These are phyloP conservation scores for Rhagophthalmus giganteus DNA, from an alignment of 2,888 invertebrate genomes.

Conservation along the genomic window DNA sequence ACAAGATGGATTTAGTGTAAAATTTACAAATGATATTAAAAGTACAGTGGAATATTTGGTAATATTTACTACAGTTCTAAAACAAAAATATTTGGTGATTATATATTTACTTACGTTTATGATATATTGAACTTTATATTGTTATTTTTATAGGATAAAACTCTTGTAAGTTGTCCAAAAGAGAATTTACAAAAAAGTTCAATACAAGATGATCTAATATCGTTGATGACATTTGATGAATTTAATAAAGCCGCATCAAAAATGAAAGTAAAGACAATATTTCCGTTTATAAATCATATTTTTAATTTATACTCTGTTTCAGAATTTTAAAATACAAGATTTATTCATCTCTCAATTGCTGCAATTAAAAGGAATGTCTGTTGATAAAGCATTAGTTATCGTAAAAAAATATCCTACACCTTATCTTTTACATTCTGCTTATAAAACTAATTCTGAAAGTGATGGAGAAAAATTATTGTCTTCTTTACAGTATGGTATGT, in stretches of 20 bases:
- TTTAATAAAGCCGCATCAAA: slow-evolving; percentile 77
- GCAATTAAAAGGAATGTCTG: slow-evolving; percentile 82
- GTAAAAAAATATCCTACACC: slow-evolving; percentile 76
- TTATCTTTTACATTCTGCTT: slow-evolving; percentile 55
- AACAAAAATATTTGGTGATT: slow-evolving; percentile 66
- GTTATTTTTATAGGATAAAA: slow-evolving; percentile 70
- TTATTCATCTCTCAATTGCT: slow-evolving; percentile 84
- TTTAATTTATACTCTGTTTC: too few relatives aligned
- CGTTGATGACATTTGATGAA: slow-evolving; percentile 73
- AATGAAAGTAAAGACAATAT: slow-evolving; percentile 69
- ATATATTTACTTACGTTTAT: slow-evolving; percentile 15
- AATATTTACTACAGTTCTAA: slow-evolving; percentile 70
- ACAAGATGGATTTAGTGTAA: slow-evolving; percentile 77
- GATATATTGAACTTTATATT: too few relatives aligned
- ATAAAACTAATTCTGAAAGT: slow-evolving; percentile 54
- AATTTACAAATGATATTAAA: slow-evolving; percentile 70
- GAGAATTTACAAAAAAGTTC: slow-evolving; percentile 52
- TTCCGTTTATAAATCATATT: too few relatives aligned
- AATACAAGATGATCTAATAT: slow-evolving; percentile 48
- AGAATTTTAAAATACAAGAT: slow-evolving; percentile 75
- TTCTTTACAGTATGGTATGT: slow-evolving; percentile 62
- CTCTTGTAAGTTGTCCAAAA: slow-evolving; percentile 62
- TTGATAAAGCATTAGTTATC: slow-evolving; percentile 83
- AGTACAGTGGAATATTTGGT: slow-evolving; percentile 78
- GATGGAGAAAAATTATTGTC: slow-evolving; percentile 65